These are phyloP conservation scores for Eumerus sabulonum DNA, from an alignment of 2,888 invertebrate species.

Conservation along the genomic window DNA sequence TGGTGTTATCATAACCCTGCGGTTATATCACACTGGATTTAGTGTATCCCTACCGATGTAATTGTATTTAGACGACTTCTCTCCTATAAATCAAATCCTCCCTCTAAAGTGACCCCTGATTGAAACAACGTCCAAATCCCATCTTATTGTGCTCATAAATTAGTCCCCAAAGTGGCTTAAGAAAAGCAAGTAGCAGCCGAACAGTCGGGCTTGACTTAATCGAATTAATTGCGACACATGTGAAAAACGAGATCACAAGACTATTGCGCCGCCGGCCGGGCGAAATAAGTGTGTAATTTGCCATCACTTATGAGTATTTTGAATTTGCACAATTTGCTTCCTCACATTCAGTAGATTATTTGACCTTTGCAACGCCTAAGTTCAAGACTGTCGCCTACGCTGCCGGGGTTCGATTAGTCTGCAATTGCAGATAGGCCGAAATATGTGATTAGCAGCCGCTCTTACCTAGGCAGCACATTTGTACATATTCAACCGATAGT, in stretches of 20 bases:
- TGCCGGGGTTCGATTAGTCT: too few relatives aligned
- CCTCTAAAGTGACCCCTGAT: slow-evolving; percentile 8
- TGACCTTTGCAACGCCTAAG: slow-evolving; percentile 63
- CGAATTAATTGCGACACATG: slow-evolving; percentile 57
- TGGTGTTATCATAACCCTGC: too few relatives aligned
- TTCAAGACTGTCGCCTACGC: slow-evolving; percentile 44
- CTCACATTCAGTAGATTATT: slow-evolving; percentile 56
- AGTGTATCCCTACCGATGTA: too few relatives aligned
- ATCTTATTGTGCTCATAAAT: slow-evolving; percentile 48
- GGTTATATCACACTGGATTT: too few relatives aligned
- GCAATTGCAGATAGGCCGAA: too few relatives aligned
- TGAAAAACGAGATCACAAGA: slow-evolving; percentile 59
- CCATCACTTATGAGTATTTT: slow-evolving; percentile 36
- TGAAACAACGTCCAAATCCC: slow-evolving; percentile 23
- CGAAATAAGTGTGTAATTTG: slow-evolving; percentile 25
- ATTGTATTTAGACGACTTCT: too few relatives aligned
- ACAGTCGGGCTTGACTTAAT: slow-evolving; percentile 45
- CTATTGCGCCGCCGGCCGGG: slow-evolving; percentile 18
- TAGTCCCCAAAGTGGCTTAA: slow-evolving; percentile 36
- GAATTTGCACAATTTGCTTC: slow-evolving; percentile 54
- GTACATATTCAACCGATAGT: too few relatives aligned
- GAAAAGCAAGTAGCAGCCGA: slow-evolving; percentile 17
- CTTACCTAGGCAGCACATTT: too few relatives aligned
- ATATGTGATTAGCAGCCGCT: too few relatives aligned
- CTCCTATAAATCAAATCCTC: too few relatives aligned